phyloP scores from a whole-genome alignment of 2,113 vertebrate genomes.

The Lophochroa leadbeateri region DNA sequence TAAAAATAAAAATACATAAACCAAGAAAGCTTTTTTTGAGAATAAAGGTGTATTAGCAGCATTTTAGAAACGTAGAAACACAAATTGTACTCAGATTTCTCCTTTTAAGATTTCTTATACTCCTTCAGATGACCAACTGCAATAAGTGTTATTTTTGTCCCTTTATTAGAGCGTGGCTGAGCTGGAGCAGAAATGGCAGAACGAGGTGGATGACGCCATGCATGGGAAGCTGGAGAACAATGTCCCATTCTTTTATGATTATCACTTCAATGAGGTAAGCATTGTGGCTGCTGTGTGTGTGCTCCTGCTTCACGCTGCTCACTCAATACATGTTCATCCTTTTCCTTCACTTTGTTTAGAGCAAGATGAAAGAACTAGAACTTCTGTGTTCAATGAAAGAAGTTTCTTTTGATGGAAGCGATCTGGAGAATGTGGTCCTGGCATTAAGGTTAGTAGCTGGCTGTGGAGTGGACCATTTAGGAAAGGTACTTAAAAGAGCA shows the following conservation, averaged over 20 bases:
- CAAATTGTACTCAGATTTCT: not conserved
- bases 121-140: not conserved
- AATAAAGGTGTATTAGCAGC: not conserved
- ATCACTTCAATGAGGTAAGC: slow-evolving; percentile 95
- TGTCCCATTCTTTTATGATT: slow-evolving; percentile 94
- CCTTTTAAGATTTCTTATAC: not conserved
- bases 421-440: slow-evolving; percentile 94
- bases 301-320: not conserved
- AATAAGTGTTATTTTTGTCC: not conserved
- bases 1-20: slow-evolving; percentile 40
- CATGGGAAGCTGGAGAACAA: slow-evolving; percentile 96
- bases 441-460: slow-evolving; percentile 84
- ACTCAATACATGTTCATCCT: not conserved
- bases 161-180: slow-evolving; percentile 91
- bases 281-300: not conserved
- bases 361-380: slow-evolving; percentile 97
- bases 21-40: not conserved
- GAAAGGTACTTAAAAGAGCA: not conserved
- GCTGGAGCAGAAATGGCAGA: slow-evolving; percentile 98
- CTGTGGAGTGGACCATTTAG: not conserved
- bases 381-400: slow-evolving; percentile 96
- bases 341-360: slow-evolving; percentile 69
- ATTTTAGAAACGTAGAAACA: not conserved
- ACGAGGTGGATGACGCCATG: slow-evolving; percentile 90
- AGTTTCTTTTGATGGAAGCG: slow-evolving; percentile 90